Evolutionary conservation across 92 coral and sea anemone species (phyloP), one percentile per base, ranked within the genome.

Genomic region (Paramuricea clavata): DNA sequence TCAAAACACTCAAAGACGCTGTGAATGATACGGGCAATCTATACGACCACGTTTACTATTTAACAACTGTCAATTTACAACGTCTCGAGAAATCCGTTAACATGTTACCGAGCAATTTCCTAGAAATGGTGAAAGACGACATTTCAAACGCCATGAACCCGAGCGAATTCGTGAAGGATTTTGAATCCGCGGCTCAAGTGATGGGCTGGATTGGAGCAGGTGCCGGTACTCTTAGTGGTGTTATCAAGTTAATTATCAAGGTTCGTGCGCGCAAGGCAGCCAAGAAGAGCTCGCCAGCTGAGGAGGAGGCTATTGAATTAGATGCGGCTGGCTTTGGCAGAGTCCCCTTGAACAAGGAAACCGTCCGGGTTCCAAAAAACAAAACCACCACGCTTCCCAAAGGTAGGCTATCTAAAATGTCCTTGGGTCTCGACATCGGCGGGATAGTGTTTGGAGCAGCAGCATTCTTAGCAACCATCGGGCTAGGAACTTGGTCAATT

Each of bases 381-480:
- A 39, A 1, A 3, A 88, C 50, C 35, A 87, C 75, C 27, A 73
- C 91, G 6, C 28, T 87, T 25, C 49, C 88, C 5, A 31, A 39
- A 75, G 62, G 81, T 35, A 76, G 41, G 73, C 81, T 90, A 35
- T 47, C 54, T 27, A 87, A 77, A 81, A 3, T 74, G 1, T 9
- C 47, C 9, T 49, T 39, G 26, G 93, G 93, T 68, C 81, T 90
- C 82, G 43, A 67, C 71, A 69, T 90, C 88, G 93, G 90, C 30
- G 86, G 74, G 16, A 56, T 83, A 26, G 93, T 90, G 82, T 90
- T 90, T 23, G 93, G 93, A 12, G 74, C 87, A 23, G 93, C 86
- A 69, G 90, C 88, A 12, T 88, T 90, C 42, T 91, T 88, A 16
- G 64, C 91, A n/a, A 87, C 93, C 26, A 82, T 90, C 15, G 89